Conservation (phyloP, 2,113 vertebrate genomes). For the Chaetops frenatus region DNA sequence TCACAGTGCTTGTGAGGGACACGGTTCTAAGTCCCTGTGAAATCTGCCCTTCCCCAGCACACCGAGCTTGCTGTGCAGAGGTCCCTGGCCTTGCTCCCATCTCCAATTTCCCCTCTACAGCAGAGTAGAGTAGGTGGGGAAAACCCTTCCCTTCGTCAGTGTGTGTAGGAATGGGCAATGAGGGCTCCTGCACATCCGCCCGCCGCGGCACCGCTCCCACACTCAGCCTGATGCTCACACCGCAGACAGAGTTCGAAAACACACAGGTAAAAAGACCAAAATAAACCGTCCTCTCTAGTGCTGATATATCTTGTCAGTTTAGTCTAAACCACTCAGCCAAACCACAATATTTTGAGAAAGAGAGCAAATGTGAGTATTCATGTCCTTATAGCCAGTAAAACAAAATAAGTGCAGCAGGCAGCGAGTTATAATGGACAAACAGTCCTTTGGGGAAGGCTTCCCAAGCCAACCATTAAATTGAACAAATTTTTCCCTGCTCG, state of each 20-base stretch:
- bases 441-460: conserved; percentile 33
- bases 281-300: not conserved
- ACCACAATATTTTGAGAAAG: conserved; percentile 40
- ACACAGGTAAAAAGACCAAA: conserved; percentile 6
- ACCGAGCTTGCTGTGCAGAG: accelerated
- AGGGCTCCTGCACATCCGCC: not conserved
- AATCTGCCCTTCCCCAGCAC: not conserved
- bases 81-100: not conserved
- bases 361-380: not conserved
- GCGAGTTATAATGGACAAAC: not conserved
- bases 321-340: conserved; percentile 19
- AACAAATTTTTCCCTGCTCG: not conserved
- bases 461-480: conserved; percentile 26
- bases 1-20: accelerated
- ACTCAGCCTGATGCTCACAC: accelerated
- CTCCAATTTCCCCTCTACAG: not conserved
- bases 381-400: conserved; percentile 7
- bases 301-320: not conserved
- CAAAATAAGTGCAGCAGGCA: not conserved
- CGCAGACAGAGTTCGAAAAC: not conserved
- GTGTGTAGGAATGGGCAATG: accelerated
- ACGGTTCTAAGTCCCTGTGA: accelerated
- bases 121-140: not conserved
- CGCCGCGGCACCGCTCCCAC: accelerated
- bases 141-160: not conserved